Conservation (phyloP, 1,140 invertebrate genomes). For the Nomia melanderi region DNA sequence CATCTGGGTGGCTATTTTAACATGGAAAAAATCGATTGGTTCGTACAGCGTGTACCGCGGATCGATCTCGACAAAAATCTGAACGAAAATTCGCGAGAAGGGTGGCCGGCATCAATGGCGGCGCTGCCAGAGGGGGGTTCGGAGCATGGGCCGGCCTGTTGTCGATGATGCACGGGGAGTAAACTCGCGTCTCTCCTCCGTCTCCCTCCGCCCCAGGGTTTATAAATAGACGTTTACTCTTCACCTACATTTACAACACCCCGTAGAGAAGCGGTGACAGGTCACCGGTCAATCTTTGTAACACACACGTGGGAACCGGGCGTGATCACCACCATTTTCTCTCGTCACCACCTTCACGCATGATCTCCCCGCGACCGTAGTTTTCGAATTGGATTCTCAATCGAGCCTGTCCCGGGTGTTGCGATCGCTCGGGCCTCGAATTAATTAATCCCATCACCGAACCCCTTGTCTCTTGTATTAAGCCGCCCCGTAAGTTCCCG, state of each 20-base stretch:
- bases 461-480: too few relatives aligned
- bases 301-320: conserved; percentile 37
- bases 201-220: conserved; percentile 51
- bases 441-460: conserved; percentile 49
- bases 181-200: conserved; percentile 34
- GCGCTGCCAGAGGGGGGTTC: conserved; percentile 41
- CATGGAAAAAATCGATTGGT: not conserved
- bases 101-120: conserved; percentile 54
- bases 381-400: conserved; percentile 61
- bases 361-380: conserved; percentile 51
- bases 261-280: conserved; percentile 73
- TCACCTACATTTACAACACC: conserved; percentile 77
- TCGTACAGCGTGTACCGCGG: not conserved
- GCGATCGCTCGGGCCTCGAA: conserved; percentile 29
- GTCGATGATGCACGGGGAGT: conserved; percentile 56
- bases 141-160: conserved; percentile 45
- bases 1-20: not conserved
- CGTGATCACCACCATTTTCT: conserved; percentile 55
- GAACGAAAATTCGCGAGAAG: conserved; percentile 42
- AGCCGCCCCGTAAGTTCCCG: not conserved
- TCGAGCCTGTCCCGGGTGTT: conserved; percentile 28
- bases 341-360: conserved; percentile 62
- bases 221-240: conserved; percentile 80
- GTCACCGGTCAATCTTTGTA: conserved; percentile 78
- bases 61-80: conserved; percentile 37